Percentiles rank a stretch among this genome's conserved stretches.
Conservation (phyloP, 2,113 vertebrate species). For the Stegastes partitus region DNA sequence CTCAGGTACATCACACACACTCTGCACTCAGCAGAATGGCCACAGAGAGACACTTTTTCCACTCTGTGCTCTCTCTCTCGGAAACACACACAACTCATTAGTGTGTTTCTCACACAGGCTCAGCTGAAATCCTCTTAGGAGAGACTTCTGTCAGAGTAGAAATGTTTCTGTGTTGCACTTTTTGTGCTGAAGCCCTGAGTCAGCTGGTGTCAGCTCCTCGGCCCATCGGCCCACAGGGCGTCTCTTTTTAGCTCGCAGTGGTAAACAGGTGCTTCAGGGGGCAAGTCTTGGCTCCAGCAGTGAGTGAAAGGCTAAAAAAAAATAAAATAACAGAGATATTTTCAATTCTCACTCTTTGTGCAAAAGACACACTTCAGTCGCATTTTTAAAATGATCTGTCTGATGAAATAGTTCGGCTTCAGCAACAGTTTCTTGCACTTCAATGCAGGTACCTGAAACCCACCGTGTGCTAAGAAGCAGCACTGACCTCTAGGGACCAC, state of each 20-base stretch:
- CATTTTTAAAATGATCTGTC: neutral
- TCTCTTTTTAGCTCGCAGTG: slow-evolving; percentile 25
- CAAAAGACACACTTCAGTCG: neutral
- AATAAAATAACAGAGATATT: neutral
- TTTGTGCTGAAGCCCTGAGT: slow-evolving; percentile 38
- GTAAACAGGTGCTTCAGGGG: slow-evolving; percentile 26
- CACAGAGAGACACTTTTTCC: too few relatives aligned
- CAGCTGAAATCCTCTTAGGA: slow-evolving; percentile 28
- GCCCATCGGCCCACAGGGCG: neutral
- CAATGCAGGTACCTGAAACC: neutral
- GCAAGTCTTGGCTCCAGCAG: neutral
- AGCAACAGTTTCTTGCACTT: neutral
- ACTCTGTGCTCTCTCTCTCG: neutral
- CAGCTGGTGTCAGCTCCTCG: slow-evolving; percentile 36
- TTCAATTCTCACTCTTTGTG: neutral
- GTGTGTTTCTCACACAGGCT: slow-evolving; percentile 17
- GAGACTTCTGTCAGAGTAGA: slow-evolving; percentile 43
- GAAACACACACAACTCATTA: slow-evolving; percentile 17
- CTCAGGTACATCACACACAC: slow-evolving; percentile 87
- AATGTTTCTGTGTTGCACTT: slow-evolving; percentile 45
- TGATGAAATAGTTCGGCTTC: neutral
- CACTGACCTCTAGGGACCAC: slow-evolving; percentile 11
- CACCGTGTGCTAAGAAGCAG: neutral
- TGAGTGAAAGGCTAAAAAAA: neutral
- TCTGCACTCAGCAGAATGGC: too few relatives aligned